phyloP scores from a whole-genome alignment of 2,888 invertebrate genomes.

The Archips xylosteana region DNA sequence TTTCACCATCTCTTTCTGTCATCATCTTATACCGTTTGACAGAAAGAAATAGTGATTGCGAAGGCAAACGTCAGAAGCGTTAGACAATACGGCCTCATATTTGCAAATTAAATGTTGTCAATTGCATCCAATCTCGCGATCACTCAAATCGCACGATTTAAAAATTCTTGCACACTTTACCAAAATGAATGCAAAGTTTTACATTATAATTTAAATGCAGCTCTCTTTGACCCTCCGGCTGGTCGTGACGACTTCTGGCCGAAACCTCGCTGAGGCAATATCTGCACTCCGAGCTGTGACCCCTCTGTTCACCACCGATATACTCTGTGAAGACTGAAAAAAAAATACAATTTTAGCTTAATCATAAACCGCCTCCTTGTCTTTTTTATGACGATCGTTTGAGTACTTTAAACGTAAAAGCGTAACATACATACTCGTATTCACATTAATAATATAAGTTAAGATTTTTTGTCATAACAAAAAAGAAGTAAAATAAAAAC shows the following conservation, averaged over 20 bases:
- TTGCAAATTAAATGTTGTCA: not conserved
- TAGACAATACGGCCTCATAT: too few relatives aligned
- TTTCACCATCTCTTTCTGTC: too few relatives aligned
- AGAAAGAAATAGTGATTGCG: too few relatives aligned
- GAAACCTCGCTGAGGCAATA: slow-evolving; percentile 87
- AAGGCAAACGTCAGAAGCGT: too few relatives aligned
- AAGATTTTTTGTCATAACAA: too few relatives aligned
- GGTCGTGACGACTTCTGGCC: slow-evolving; percentile 92
- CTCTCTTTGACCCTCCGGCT: slow-evolving; percentile 94
- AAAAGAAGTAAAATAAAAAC: too few relatives aligned
- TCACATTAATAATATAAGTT: too few relatives aligned
- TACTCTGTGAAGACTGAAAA: slow-evolving; percentile 89
- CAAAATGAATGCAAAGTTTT: slow-evolving; percentile 12
- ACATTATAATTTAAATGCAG: slow-evolving; percentile 84
- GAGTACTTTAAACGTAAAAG: too few relatives aligned
- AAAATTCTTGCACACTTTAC: not conserved
- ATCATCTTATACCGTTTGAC: too few relatives aligned
- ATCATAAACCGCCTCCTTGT: too few relatives aligned
- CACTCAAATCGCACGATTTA: not conserved
- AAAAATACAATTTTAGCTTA: not conserved
- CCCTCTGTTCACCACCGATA: slow-evolving; percentile 88
- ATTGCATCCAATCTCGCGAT: not conserved
- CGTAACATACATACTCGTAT: too few relatives aligned
- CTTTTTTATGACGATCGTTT: too few relatives aligned
- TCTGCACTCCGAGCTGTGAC: slow-evolving; percentile 83